A percentile compares a stretch with the other conserved stretches of the same genome.
These are phyloP conservation scores for Lepidurus couesii DNA, from an alignment of 1,140 invertebrate genomes.

Conservation along the genomic window DNA sequence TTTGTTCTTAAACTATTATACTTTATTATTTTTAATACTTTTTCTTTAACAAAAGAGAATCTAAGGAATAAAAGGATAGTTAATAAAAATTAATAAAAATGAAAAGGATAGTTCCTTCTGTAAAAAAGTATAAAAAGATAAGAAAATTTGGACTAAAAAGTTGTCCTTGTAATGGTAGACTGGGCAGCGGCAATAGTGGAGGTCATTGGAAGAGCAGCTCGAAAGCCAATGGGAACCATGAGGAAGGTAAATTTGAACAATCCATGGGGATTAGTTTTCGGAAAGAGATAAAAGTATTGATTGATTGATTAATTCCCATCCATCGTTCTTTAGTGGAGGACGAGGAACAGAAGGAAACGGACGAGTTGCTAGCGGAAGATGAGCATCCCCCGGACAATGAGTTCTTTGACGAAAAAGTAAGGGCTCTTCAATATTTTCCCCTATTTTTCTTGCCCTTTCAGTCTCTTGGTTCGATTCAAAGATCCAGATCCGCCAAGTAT, in stretches of 20 bases:
- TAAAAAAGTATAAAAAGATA: too few relatives aligned
- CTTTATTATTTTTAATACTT: neutral
- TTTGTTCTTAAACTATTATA: neutral
- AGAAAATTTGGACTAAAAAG: too few relatives aligned
- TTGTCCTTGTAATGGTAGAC: neutral
- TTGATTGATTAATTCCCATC: neutral
- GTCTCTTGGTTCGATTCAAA: neutral
- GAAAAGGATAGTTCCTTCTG: too few relatives aligned
- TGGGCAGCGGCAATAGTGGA: neutral
- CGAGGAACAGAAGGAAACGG: conserved; percentile 60
- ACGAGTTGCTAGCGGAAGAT: conserved; percentile 79
- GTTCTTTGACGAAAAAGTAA: conserved; percentile 78
- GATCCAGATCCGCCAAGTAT: neutral
- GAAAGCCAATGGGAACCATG: conserved; percentile 9
- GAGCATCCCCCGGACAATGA: conserved; percentile 76
- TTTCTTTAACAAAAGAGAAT: too few relatives aligned
- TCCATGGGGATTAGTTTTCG: neutral
- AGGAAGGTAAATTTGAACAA: neutral
- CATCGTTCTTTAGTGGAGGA: conserved; percentile 29
- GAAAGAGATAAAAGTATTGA: neutral
- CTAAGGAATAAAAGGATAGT: too few relatives aligned
- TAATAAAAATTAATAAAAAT: too few relatives aligned
- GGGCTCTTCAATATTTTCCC: conserved; percentile 39
- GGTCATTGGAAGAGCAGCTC: conserved; percentile 2
- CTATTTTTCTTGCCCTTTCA: neutral